phyloP scores from a whole-genome alignment of 2,113 vertebrate genomes.

The Cochlearius cochlearius region DNA sequence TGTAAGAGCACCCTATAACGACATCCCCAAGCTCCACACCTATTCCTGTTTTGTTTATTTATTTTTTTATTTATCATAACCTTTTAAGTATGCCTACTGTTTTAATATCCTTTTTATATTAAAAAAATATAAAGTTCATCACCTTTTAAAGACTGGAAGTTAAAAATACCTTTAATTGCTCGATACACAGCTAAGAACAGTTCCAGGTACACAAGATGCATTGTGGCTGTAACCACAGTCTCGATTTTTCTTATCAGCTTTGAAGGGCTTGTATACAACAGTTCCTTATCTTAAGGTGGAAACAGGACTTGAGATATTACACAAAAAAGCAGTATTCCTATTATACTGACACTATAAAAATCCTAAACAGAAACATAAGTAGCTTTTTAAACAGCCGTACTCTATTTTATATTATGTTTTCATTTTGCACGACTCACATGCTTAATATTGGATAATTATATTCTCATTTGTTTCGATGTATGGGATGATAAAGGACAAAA shows the following conservation, averaged over 20 bases:
- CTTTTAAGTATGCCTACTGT: not conserved
- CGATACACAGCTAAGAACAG: not conserved
- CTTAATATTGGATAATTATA: not conserved
- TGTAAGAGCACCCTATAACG: not conserved
- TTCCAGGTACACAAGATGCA: not conserved
- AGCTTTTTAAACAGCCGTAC: not conserved
- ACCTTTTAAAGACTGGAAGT: not conserved
- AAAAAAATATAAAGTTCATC: not conserved
- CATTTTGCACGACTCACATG: not conserved
- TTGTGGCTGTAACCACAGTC: not conserved
- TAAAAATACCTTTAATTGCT: constrained; percentile 11
- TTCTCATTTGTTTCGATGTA: not conserved
- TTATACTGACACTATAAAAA: not conserved
- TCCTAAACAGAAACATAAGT: not conserved
- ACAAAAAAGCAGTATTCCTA: not conserved
- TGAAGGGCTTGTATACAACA: not conserved
- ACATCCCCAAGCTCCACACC: not conserved
- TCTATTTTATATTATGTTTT: not conserved
- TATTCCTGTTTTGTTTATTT: not conserved
- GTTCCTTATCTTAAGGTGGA: not conserved
- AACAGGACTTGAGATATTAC: not conserved
- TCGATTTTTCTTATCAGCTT: not conserved
- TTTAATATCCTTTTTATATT: not conserved
- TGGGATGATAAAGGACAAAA: not conserved
- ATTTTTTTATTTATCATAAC: not conserved